These are phyloP conservation scores for Ranitomeya imitator DNA, from an alignment of 2,113 vertebrate species.

Conservation along the genomic window DNA sequence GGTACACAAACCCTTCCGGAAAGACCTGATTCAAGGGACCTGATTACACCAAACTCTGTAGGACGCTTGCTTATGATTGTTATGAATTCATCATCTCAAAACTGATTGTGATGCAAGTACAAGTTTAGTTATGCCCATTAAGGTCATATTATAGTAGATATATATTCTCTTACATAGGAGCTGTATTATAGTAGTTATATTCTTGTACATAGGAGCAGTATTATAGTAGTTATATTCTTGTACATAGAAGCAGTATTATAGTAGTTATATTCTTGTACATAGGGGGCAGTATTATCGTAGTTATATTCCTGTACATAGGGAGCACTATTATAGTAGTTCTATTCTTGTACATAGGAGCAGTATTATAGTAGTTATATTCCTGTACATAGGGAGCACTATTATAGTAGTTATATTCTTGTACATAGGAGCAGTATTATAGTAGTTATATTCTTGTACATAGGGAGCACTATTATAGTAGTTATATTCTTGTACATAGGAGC, in stretches of 20 bases:
- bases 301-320: background rate
- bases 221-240: conserved; percentile 1
- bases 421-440: conserved; percentile 5
- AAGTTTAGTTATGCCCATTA: too few species aligned
- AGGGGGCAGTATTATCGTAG: conserved; percentile 1
- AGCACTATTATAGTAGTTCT: background rate
- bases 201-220: too few species aligned
- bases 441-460: conserved; percentile 12
- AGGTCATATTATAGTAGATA: too few species aligned
- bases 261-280: conserved; percentile 10
- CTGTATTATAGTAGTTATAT: too few species aligned
- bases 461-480: conserved; percentile 12
- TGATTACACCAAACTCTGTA: background rate
- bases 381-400: background rate
- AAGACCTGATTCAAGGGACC: background rate
- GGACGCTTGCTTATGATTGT: background rate
- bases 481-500: conserved; percentile 3
- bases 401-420: conserved; percentile 20
- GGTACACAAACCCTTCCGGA: background rate
- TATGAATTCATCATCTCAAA: background rate
- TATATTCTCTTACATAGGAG: too few species aligned
- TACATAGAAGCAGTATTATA: conserved; percentile 2
- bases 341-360: background rate
- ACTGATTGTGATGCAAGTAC: too few species aligned
- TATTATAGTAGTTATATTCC: conserved; percentile 18